Evolutionary conservation across 2,797 vertebrate genomes (phyloP), one percentile per base, ranked within the genome.

Genomic region (Adrianichthys oophorus): DNA sequence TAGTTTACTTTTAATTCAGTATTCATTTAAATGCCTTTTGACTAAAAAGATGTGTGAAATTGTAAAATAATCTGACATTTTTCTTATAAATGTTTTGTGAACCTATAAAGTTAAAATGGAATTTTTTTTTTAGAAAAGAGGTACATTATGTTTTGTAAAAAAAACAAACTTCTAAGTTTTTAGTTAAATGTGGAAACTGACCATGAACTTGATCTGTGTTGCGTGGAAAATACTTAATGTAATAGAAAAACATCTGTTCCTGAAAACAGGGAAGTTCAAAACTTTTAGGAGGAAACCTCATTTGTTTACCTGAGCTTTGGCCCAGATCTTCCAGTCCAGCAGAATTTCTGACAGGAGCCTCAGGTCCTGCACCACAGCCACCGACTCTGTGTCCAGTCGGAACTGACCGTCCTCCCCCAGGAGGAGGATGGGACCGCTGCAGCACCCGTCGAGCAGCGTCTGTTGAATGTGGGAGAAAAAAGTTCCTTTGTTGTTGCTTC

Each of bases 301-400:
- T 29, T 41, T 0, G 15, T 65, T 76, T 91, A 95, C 98, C 95
- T 98, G 93, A 41, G 97, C 95, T 81, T 95, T 97, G 75, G 93
- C 93, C 98, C 98, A 99, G 85, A 99, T 94, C 85, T 98, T 98
- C 98, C 98, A 99, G 88, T 98, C 97, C 74, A 98, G 86, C 53
- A 99, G 83, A 4, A 99, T 62, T 41, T 97, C 94, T 72, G 97
- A 95, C 43, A 99, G 84, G 48, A 99, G 88, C 0, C 85, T 86
- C 59, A 97, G 89, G 66, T 99, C 96, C 79, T 96, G 95, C 19
- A 99, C 94, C 72, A 99, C 93, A 15, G 94, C 94, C 23, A 72
- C 81, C 13, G 96, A 94, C 72, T 96, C 93, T 0, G 82, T 47
- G 64, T 97, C 92, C 75, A 98, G 84, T 17, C 89, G 82, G 62